Percentiles rank a stretch among this genome's conserved stretches.
Conservation (phyloP, 2,797 vertebrate genomes). For the Novumbra hubbsi region DNA sequence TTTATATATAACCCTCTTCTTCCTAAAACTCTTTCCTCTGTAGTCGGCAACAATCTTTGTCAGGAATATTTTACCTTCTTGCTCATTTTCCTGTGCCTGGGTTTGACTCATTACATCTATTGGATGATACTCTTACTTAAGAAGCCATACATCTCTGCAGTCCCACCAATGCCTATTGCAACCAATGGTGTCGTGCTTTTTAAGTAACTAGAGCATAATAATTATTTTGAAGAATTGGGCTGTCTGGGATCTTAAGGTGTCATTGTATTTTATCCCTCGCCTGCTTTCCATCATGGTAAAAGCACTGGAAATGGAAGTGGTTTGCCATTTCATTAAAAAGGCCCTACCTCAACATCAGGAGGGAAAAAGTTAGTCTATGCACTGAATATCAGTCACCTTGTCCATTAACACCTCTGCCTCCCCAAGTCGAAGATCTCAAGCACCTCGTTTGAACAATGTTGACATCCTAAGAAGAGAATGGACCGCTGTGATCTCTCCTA, state of each 20-base stretch:
- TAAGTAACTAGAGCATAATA: constrained; percentile 78
- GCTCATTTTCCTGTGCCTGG: not conserved
- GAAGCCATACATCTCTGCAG: constrained; percentile 66
- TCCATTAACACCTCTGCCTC: constrained; percentile 39
- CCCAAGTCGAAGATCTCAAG: constrained; percentile 23
- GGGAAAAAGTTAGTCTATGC: constrained; percentile 44
- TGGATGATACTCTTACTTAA: constrained; percentile 73
- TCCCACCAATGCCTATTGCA: constrained; percentile 61
- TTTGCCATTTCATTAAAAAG: constrained; percentile 62
- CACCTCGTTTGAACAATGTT: constrained; percentile 45
- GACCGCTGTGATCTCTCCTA: constrained; percentile 74
- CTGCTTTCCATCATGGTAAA: constrained; percentile 46
- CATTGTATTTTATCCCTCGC: constrained; percentile 61
- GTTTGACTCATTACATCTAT: constrained; percentile 49
- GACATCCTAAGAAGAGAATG: constrained; percentile 42
- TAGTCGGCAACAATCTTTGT: no score
- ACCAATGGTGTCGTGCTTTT: constrained; percentile 62
- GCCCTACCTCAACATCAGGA: constrained; percentile 35
- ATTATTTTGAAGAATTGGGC: constrained; percentile 75
- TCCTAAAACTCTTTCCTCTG: constrained; percentile 13
- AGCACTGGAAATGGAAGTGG: constrained; percentile 58
- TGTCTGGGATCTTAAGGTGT: constrained; percentile 57
- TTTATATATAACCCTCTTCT: constrained; percentile 29
- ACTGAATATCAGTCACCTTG: constrained; percentile 42
- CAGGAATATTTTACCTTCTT: not conserved